Conservation (phyloP, 1,140 invertebrate species). For the Microplitis mediator region DNA sequence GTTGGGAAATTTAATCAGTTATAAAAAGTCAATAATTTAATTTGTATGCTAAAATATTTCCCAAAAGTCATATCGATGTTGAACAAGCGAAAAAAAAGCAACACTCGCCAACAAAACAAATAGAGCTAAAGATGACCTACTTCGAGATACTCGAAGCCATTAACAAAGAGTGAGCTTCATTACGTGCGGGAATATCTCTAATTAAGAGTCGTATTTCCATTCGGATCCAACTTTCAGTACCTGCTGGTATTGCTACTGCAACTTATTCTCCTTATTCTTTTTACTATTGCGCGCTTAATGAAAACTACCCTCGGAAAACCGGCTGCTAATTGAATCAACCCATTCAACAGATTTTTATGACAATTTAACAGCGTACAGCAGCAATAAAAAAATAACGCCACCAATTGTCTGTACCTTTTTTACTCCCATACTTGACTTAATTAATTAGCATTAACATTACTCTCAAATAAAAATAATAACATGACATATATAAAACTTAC, state of each 20-base stretch:
- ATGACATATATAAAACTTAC: constrained; percentile 39
- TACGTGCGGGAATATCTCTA: constrained; percentile 48
- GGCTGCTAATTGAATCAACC: constrained; percentile 37
- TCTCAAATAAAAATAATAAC: neutral
- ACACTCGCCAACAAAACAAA: neutral
- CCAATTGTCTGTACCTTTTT: neutral
- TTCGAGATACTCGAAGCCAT: constrained; percentile 44
- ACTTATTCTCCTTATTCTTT: constrained; percentile 22
- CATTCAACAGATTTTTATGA: constrained; percentile 1
- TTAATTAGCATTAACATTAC: neutral
- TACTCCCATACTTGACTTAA: neutral
- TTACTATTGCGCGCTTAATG: constrained; percentile 36
- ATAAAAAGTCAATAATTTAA: neutral
- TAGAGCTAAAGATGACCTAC: constrained; percentile 38
- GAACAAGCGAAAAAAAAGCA: neutral
- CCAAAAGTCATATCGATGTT: neutral
- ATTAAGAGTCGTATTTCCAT: constrained; percentile 52
- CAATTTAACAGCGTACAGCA: neutral
- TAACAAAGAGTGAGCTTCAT: constrained; percentile 48
- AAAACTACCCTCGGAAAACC: constrained; percentile 39
- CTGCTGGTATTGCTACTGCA: neutral
- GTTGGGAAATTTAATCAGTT: neutral
- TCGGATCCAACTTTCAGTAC: constrained; percentile 34
- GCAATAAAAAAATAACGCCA: neutral
- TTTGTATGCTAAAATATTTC: neutral